A percentile compares a stretch with the other conserved stretches of the same genome.
These are phyloP conservation scores for Trematomus bernacchii DNA, from an alignment of 2,797 vertebrate genomes.

Conservation along the genomic window DNA sequence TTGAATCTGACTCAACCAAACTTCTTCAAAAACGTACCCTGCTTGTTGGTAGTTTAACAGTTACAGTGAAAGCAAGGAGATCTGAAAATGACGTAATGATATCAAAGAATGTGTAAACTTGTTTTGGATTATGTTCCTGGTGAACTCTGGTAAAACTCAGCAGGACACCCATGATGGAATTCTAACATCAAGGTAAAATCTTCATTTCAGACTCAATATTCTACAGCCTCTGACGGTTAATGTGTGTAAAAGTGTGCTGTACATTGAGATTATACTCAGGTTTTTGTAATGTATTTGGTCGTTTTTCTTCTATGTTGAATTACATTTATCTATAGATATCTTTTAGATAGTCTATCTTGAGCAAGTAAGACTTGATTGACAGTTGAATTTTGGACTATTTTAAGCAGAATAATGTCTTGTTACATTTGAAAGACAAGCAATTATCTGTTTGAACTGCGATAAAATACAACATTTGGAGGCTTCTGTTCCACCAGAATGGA, in stretches of 20 bases:
- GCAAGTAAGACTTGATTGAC: neutral
- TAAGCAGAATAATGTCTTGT: neutral
- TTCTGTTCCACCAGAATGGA: constrained; percentile 39
- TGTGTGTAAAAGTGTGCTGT: neutral
- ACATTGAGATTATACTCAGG: neutral
- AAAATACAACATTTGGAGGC: constrained; percentile 13
- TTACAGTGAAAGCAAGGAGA: constrained; percentile 20
- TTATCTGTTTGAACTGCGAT: constrained; percentile 6
- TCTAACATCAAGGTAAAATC: constrained; percentile 67
- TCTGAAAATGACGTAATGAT: constrained; percentile 9
- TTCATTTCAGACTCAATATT: constrained; percentile 10
- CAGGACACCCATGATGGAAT: constrained; percentile 33
- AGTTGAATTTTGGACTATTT: constrained; percentile 4
- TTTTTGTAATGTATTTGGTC: no score
- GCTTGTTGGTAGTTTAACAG: constrained; percentile 27
- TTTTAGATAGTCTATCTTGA: no score
- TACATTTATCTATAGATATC: no score
- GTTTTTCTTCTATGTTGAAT: no score
- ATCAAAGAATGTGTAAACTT: constrained; percentile 3
- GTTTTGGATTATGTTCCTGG: constrained; percentile 38
- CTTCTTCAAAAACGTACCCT: constrained; percentile 79
- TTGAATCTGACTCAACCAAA: constrained; percentile 85
- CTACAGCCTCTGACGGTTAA: neutral
- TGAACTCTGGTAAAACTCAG: constrained; percentile 16
- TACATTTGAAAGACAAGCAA: neutral